Conservation (phyloP, 2,888 invertebrate genomes). For the Oscheius sp. region DNA sequence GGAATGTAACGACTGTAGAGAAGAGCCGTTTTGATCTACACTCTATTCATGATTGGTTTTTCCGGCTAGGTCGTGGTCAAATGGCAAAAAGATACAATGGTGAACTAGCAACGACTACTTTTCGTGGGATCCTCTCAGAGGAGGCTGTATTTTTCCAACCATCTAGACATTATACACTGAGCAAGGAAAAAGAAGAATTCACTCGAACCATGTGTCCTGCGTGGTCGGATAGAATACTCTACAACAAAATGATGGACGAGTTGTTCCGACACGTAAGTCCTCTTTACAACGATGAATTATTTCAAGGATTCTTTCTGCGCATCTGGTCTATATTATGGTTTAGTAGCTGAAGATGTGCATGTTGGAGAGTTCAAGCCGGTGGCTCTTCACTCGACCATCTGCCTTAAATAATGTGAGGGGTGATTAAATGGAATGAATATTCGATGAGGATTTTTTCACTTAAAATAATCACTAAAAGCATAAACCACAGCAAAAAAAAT, state of each 20-base stretch:
- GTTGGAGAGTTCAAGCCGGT: constrained; percentile 61
- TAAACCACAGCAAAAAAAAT: neutral
- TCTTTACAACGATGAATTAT: too few species aligned
- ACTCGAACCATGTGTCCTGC: constrained; percentile 53
- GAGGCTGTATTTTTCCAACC: constrained; percentile 61
- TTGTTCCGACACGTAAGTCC: constrained; percentile 59
- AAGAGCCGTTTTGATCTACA: constrained; percentile 56
- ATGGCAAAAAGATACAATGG: constrained; percentile 60
- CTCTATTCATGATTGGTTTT: constrained; percentile 63
- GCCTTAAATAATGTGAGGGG: constrained; percentile 42
- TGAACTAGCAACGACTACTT: constrained; percentile 50
- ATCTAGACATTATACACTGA: constrained; percentile 54
- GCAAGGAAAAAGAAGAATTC: constrained; percentile 55
- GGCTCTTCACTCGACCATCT: constrained; percentile 56
- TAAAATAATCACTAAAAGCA: neutral
- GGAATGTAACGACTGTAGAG: constrained; percentile 54
- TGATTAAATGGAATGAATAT: neutral
- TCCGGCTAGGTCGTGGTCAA: constrained; percentile 57
- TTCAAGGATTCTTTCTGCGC: constrained; percentile 62
- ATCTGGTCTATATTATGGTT: constrained; percentile 60
- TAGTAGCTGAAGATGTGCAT: constrained; percentile 52
- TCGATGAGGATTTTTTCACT: neutral
- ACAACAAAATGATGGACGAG: constrained; percentile 53
- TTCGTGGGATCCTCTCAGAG: constrained; percentile 52
- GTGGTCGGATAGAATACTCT: constrained; percentile 58